phyloP scores from a whole-genome alignment of 2,113 vertebrate species.

The Mixornis gularis region DNA sequence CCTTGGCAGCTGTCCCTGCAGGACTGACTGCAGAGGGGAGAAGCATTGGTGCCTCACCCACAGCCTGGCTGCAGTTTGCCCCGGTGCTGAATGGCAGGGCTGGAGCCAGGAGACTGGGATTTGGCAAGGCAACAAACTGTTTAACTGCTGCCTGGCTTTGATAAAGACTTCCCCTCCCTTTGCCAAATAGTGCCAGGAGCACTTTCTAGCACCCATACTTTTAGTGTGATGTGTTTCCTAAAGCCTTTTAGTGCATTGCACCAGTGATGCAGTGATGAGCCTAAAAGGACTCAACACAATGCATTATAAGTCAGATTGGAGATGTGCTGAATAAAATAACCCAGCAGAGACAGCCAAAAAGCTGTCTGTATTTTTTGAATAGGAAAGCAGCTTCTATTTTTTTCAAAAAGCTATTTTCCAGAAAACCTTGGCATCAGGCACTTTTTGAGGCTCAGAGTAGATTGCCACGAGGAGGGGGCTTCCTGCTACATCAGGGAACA shows the following conservation, averaged over 20 bases:
- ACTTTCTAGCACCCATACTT: not conserved
- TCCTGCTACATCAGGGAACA: not conserved
- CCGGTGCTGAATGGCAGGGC: fast-evolving
- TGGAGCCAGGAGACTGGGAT: not conserved
- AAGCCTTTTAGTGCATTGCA: constrained; percentile 35
- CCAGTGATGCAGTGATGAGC: not conserved
- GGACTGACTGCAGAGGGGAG: not conserved
- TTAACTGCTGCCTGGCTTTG: not conserved
- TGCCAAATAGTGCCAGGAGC: not conserved
- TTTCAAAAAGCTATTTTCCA: not conserved
- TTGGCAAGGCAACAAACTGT: not conserved
- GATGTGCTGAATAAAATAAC: not conserved
- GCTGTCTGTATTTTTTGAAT: not conserved
- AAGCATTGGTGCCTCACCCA: fast-evolving
- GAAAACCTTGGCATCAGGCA: not conserved
- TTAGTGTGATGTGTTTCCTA: not conserved
- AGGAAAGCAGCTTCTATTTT: not conserved
- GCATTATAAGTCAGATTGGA: not conserved
- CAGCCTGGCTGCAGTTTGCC: not conserved
- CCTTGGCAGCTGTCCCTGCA: fast-evolving
- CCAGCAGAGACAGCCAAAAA: not conserved
- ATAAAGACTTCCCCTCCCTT: not conserved
- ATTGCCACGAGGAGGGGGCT: not conserved
- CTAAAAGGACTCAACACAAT: not conserved
- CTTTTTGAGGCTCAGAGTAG: not conserved